These are phyloP conservation scores for Gryllus bimaculatus DNA, from an alignment of 1,140 invertebrate species.

Conservation along the genomic window DNA sequence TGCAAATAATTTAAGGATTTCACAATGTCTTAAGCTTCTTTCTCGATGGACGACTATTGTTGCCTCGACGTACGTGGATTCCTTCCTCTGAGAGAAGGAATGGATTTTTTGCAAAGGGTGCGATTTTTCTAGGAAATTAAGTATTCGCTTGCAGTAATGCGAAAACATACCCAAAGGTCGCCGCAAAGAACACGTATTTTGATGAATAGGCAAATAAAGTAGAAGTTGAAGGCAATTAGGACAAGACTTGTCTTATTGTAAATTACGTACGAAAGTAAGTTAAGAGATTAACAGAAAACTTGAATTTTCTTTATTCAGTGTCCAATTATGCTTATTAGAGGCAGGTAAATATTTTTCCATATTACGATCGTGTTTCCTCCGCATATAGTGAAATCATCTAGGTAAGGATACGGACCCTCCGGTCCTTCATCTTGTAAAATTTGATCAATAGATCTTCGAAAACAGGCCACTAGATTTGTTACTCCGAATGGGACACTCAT, in stretches of 20 bases:
- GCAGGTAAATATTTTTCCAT: conserved; percentile 8
- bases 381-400: too few species aligned
- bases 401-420: too few species aligned
- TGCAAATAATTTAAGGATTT: neutral
- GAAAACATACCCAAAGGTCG: neutral
- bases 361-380: neutral
- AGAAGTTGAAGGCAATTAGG: neutral
- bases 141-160: neutral
- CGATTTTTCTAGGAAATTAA: too few species aligned
- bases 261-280: neutral
- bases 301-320: neutral
- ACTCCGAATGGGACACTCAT: conserved; percentile 29
- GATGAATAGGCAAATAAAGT: neutral
- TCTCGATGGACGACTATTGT: neutral
- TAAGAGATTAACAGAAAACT: neutral
- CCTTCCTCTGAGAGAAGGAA: neutral
- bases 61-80: neutral
- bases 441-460: conserved; percentile 19
- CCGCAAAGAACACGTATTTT: neutral
- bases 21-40: neutral
- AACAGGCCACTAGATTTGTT: conserved; percentile 24
- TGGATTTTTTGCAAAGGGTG: too few species aligned
- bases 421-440: too few species aligned
- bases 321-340: neutral
- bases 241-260: neutral